A percentile compares a stretch with the other conserved stretches of the same genome.
Conservation (phyloP, 2,113 vertebrate genomes). For the Gadus chalcogrammus region DNA sequence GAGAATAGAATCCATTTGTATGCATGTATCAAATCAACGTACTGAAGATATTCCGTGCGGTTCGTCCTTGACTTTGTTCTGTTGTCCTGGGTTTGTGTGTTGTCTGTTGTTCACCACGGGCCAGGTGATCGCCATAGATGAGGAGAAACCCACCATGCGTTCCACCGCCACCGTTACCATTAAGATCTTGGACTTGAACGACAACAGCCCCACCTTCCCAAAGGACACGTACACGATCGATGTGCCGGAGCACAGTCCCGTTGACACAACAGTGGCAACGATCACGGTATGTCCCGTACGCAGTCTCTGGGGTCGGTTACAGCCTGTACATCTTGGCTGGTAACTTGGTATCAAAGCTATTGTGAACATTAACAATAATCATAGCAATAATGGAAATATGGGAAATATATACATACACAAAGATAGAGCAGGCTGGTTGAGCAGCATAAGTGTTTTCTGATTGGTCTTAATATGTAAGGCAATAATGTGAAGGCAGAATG, state of each 20-base stretch:
- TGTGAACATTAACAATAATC: too few relatives aligned
- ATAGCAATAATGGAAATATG: too few relatives aligned
- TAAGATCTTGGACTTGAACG: conserved; percentile 79
- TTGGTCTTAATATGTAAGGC: too few relatives aligned
- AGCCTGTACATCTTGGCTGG: too few relatives aligned
- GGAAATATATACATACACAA: too few relatives aligned
- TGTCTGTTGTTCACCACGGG: conserved; percentile 17
- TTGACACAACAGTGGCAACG: conserved; percentile 52
- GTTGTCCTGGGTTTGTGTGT: background rate
- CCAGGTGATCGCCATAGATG: conserved; percentile 84
- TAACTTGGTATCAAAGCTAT: too few relatives aligned
- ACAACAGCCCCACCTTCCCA: conserved; percentile 81
- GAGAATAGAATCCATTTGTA: too few relatives aligned
- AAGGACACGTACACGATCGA: conserved; percentile 63
- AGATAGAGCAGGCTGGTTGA: too few relatives aligned
- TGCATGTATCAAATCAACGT: background rate
- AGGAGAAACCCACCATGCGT: accelerated
- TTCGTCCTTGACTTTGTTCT: background rate
- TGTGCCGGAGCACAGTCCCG: conserved; percentile 72
- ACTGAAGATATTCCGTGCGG: background rate
- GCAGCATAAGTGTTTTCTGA: too few relatives aligned
- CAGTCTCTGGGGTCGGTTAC: too few relatives aligned
- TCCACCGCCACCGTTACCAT: conserved; percentile 80
- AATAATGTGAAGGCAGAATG: too few relatives aligned
- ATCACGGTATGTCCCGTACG: conserved; percentile 72